phyloP scores from a whole-genome alignment of 2,113 vertebrate genomes.

The Lophotis ruficrista region DNA sequence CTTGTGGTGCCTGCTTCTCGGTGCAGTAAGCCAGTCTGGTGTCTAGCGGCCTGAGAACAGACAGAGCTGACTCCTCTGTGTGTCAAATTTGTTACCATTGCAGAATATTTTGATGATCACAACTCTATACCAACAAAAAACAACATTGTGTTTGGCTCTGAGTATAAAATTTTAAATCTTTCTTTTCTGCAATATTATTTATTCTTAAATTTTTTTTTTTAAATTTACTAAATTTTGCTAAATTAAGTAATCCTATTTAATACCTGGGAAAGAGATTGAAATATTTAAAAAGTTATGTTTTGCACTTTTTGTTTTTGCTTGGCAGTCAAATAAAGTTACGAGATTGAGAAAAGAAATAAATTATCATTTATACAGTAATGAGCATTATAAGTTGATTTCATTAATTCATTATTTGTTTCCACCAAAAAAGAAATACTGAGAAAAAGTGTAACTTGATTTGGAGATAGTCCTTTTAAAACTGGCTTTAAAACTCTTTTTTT shows the following conservation, averaged over 20 bases:
- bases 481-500: background rate
- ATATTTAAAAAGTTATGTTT: background rate
- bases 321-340: background rate
- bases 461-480: background rate
- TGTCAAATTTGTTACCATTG: background rate
- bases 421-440: background rate
- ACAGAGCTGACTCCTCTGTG: background rate
- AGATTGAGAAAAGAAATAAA: background rate
- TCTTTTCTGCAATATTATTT: background rate
- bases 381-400: background rate
- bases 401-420: background rate
- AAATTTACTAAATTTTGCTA: background rate
- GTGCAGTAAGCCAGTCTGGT: background rate
- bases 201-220: too few species aligned
- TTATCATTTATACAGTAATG: background rate
- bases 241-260: background rate
- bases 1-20: background rate
- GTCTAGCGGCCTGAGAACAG: background rate
- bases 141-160: background rate
- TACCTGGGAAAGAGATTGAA: background rate
- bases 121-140: background rate
- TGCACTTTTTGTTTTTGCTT: background rate
- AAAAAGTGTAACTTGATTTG: background rate
- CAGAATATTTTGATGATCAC: background rate
- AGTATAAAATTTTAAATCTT: background rate